Conservation (phyloP, 30 jellyfish, hydroid and myxozoan species). For the Hydra vulgaris region DNA sequence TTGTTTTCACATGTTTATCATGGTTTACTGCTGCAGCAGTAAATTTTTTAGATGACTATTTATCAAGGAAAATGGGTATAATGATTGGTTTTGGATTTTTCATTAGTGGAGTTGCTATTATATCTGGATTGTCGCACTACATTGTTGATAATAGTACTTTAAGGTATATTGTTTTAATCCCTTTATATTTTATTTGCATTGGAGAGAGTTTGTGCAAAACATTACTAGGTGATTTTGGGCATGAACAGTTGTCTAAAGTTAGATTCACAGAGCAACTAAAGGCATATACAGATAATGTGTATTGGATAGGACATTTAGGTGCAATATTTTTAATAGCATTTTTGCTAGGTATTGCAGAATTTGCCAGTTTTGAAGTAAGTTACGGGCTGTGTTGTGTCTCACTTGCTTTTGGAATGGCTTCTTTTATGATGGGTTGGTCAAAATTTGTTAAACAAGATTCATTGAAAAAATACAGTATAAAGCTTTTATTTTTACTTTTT, state of each 20-base stretch:
- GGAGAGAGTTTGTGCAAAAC: constrained; percentile 72
- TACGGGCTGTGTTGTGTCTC: constrained; percentile 35
- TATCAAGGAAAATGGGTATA: constrained; percentile 18
- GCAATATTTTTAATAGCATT: constrained; percentile 28
- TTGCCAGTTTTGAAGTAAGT: constrained; percentile 37
- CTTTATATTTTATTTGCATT: constrained; percentile 33
- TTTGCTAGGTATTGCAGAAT: constrained; percentile 54
- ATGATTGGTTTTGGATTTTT: constrained; percentile 36
- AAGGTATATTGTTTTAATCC: constrained; percentile 12
- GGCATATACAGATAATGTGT: constrained; percentile 22
- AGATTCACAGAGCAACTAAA: constrained; percentile 19
- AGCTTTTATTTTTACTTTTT: constrained; percentile 10
- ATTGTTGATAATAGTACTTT: not conserved
- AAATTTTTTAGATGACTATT: constrained; percentile 14
- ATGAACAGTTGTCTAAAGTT: constrained; percentile 10
- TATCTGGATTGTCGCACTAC: constrained; percentile 2
- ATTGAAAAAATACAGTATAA: constrained; percentile 5
- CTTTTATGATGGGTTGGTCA: constrained; percentile 34
- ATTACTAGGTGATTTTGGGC: constrained; percentile 35
- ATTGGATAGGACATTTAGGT: constrained; percentile 48
- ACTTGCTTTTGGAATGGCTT: constrained; percentile 24
- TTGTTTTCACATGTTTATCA: constrained; percentile 28
- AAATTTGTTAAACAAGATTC: constrained; percentile 11
- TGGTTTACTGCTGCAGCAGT: constrained; percentile 29
- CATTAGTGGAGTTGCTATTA: constrained; percentile 17